Base-by-base conservation (phyloP, 2,113 vertebrate genomes). In the Toxotes jaculatrix region DNA sequence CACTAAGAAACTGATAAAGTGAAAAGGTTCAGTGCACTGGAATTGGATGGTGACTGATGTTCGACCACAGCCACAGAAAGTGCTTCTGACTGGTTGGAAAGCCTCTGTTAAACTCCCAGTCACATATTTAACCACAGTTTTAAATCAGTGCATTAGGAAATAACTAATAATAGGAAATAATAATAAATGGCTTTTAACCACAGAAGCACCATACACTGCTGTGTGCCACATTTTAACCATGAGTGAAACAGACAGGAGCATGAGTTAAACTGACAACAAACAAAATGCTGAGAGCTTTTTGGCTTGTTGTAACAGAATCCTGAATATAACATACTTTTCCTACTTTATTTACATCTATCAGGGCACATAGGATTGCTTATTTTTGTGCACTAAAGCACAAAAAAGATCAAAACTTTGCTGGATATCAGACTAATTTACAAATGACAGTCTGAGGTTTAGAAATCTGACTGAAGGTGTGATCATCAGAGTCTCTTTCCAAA, bases 401-500 rank as follows among this genome's bases (percentile, higher is more conserved):
- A 27, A 62, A 76, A 60, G 47, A 67, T 74, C 32, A 13, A 47
- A 7, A 59, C 8, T 4, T 13, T 47, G 19, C n/a, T 32, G 0
- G 16, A 55, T 43, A 43, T 59, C 2, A 64, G n/a, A 71, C 1
- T 17, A 61, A 51, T 21, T 11, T 31, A 75, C 51, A 70, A 70
- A 60, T 53, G 55, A 36, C 36, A 60, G 31, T 43, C 9, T 40
- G 21, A n/a, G 45, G 0, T 9, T 60, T 32, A 53, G 40, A 51
- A 4, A 60, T 27, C n/a, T 42, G 19, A 43, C 8, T 55, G 0
- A 6, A 77, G 36, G 9, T 60, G 32, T 77, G 43, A 70, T 62
- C 17, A 70, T 42, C 11, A 70, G 14, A n/a, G 38, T 65, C 17
- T 66, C 23, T 53, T 40, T 77, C n/a, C 19, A 31, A 72, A 65